A percentile compares a stretch with the other conserved stretches of the same genome.
phyloP scores from a whole-genome alignment of 2,797 vertebrate genomes.

The Enteromius treurensis region DNA sequence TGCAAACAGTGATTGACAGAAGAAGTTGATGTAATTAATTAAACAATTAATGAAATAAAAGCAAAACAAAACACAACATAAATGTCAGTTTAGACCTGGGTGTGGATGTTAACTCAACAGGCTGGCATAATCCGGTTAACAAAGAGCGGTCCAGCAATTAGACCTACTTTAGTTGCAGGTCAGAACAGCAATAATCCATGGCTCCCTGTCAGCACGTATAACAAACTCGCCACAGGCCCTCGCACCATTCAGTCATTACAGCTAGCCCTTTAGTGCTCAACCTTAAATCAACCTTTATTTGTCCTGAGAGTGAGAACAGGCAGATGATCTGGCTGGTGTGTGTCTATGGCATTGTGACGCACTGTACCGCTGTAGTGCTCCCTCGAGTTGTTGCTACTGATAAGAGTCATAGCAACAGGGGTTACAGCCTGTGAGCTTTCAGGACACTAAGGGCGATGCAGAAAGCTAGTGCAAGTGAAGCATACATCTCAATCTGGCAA shows the following conservation, averaged over 20 bases:
- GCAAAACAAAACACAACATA: neutral
- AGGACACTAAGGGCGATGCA: constrained; percentile 14
- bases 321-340: constrained; percentile 3
- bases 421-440: constrained; percentile 17
- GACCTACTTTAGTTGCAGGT: neutral
- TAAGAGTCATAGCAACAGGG: constrained; percentile 8
- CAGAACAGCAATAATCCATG: constrained; percentile 32
- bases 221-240: neutral
- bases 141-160: neutral
- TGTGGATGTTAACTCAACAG: constrained; percentile 13
- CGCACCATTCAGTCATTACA: neutral
- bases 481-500: constrained; percentile 33
- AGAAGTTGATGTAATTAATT: neutral
- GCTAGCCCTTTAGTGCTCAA: neutral
- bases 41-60: neutral
- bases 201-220: neutral
- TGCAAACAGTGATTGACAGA: neutral
- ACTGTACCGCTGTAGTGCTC: constrained; percentile 3
- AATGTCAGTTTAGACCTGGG: neutral
- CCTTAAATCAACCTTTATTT: constrained; percentile 11
- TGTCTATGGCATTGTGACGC: neutral
- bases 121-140: neutral
- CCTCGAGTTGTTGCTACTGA: neutral
- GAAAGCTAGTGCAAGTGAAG: constrained; percentile 37
- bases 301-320: constrained; percentile 3